Evolutionary conservation across 2,113 vertebrate genomes (phyloP), one percentile per base, ranked within the genome.

Genomic region (Cephalophus harveyi): DNA sequence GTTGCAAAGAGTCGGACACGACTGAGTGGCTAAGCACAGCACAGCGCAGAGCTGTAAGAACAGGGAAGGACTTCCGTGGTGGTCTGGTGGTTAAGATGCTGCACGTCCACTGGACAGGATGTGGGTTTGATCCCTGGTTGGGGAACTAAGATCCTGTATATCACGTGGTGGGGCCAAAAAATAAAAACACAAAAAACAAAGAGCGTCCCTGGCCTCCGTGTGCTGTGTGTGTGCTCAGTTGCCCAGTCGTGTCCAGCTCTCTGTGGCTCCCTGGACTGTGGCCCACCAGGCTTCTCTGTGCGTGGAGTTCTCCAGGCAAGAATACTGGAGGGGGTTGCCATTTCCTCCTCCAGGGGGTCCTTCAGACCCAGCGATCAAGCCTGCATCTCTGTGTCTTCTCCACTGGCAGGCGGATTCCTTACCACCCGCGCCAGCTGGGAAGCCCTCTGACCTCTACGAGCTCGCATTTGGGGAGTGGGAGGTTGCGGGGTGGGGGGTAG

Each of bases 401-500:
- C 71, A 76, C 7, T 13, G 71, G 36, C 64, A 74, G 36, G 71
- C 1, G 0, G 71, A 23, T 25, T 74, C 71, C 23, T 43, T 23
- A 25, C 36, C 71, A 43, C 21, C 43, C 14, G 11, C 21, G 14
- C 11, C 36, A 43, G 36, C 71, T 40, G 21, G 54, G 36, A 64
- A 33, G 64, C 33, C 33, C n/a, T 91, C 28, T 94, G 71, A 83
- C 17, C 54, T 83, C 81, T 74, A 17, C 19, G 50, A 74, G 28
- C 28, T 95, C 57, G 25, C 17, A 88, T 27, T 2, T 36, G 28
- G 43, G 21, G 12, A 57, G 30, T 33, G 13, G 4, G 5, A 17
- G 19, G 2, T 21, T 33, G 28, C 7, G 13, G 13, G 54, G 57
- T 0, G 1, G 25, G 60, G 19, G 40, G 60, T 3, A 25, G 3